Base-by-base conservation (phyloP, 92 coral and sea anemone genomes). In the Actinostola sp. region DNA sequence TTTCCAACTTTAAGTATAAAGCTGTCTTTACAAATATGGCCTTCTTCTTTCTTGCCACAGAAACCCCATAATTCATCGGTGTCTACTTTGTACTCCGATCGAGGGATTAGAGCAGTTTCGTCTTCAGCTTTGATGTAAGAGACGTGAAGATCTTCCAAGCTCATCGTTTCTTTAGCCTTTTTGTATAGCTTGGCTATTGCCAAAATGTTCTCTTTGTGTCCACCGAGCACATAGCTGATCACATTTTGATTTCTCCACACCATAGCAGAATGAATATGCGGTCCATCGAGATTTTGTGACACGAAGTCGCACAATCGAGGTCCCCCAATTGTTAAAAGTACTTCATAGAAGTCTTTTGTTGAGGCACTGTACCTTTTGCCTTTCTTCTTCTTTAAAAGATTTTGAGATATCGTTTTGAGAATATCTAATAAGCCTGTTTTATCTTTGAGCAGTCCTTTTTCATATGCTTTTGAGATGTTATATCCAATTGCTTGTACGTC, bases 11-110 rank as follows among this genome's bases (percentile, higher is more conserved):
- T 66, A 25, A 78, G 63, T 25, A 83, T 46, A 33, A 77, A 84
- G 63, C 70, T 71, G 8, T 84, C 80, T 9, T 71, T 61, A 15
- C 84, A 84, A 21, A 84, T 56, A 33, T 83, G 83, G 53, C 36
- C 20, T 1, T 13, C 56, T 12, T 74, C 79, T 77, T 83, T 56
- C 31, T 29, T 78, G 8, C 81, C 84, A 34, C 89, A 84, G 41
- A 77, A 84, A 13, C 84, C 88, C 84, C 84, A 77, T 36, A 84
- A 78, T 58, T 84, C 89, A 23, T 84, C 89, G 1, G 70, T 19
- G 13, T 77, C 84, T 19, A 16, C 8, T 36, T 62, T 68, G 67
- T 83, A 83, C 82, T 83, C 78, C 0, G 83, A 78, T 17, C 83
- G 78, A 2, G 88, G 82, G 51, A 83, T 76, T 13, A 75, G 74